phyloP scores from a whole-genome alignment of 35 echinoderm and acorn worm genomes.

The Eucidaris tribuloides region DNA sequence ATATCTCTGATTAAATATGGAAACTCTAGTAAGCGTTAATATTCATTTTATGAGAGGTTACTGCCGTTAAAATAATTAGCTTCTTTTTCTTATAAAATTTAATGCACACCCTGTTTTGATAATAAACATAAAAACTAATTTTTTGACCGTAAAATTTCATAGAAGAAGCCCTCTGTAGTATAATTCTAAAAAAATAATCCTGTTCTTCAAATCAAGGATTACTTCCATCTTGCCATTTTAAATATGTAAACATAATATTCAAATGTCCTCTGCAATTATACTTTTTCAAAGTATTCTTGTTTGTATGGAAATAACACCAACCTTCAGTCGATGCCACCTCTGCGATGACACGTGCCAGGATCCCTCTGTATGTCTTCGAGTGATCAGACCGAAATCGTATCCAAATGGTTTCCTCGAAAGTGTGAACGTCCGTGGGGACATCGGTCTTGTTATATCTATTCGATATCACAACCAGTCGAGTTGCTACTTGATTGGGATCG shows the following conservation, averaged over 20 bases:
- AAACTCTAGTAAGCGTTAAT: too few species aligned
- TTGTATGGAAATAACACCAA: background rate
- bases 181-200: background rate
- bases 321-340: background rate
- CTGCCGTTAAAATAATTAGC: too few species aligned
- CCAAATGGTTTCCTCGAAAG: background rate
- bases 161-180: background rate
- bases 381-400: background rate
- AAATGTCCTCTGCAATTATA: background rate
- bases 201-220: background rate
- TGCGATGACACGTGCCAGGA: background rate
- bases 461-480: background rate
- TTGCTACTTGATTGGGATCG: background rate
- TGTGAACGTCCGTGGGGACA: background rate
- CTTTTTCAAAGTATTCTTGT: background rate
- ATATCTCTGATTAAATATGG: too few species aligned
- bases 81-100: too few species aligned
- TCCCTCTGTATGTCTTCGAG: background rate
- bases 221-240: background rate
- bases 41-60: too few species aligned
- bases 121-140: background rate
- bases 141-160: background rate
- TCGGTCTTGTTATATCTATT: background rate
- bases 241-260: background rate
- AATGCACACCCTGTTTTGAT: background rate